Evolutionary conservation across 1,140 invertebrate species (phyloP), one percentile per base, ranked within the genome.

Genomic region (Drosophila busckii): DNA sequence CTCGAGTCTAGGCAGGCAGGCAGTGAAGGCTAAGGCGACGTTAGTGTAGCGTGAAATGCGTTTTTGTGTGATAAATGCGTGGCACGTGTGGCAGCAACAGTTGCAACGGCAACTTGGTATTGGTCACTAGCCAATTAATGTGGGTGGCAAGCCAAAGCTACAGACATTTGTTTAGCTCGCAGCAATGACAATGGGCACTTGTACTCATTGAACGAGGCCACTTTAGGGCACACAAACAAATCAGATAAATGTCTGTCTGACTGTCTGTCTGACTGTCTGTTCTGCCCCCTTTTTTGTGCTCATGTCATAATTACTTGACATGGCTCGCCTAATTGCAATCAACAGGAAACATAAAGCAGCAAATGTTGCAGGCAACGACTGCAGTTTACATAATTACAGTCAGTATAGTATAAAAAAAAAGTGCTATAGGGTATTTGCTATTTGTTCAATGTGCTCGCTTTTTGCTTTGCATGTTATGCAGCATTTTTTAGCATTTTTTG

Each of bases 231-330:
- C 22, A 1, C 19, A 16, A 10, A 1, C 13, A 48, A 44, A 22
- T 5, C 32, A 40, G 6, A 1, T 12, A 15, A 15, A 34, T 19
- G 20, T 17, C 29, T 37, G 22, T 10, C 29, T 38, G n/a, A 16
- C 22, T 34, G 37, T 32, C 26, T 34, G 13, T 22, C 23, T 35
- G 25, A n/a, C n/a, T n/a, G n/a, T n/a, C n/a, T n/a, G n/a, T n/a
- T n/a, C n/a, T n/a, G n/a, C n/a, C n/a, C n/a, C 23, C 34, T 61
- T 66, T 60, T 62, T 67, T 63, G 56, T 58, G 59, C 38, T 34
- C 53, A 35, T 52, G 37, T 65, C 61, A 68, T 68, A 65, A 68
- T 68, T 68, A 68, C 61, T 52, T 53, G 61, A 68, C 61, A 54
- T 68, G 55, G n/a, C 44, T 48, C 55, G 65, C 48, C 49, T 68